Conservation (phyloP, 2,113 vertebrate species). For the Gasterosteus nipponicus region DNA sequence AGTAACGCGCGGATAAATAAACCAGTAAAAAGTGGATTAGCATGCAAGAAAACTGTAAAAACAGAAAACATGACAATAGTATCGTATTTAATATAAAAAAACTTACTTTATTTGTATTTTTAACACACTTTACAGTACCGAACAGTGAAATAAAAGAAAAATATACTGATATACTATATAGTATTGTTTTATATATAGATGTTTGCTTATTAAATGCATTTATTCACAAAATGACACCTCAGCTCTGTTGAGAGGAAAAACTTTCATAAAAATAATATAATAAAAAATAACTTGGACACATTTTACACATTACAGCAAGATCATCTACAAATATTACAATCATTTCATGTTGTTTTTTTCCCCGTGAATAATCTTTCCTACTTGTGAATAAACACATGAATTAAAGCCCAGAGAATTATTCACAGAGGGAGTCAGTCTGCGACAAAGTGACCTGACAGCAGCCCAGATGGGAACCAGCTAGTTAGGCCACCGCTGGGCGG, state of each 20-base stretch:
- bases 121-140: slow-evolving; percentile 88
- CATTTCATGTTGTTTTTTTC: slow-evolving; percentile 79
- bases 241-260: slow-evolving; percentile 83
- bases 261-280: slow-evolving; percentile 89
- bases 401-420: slow-evolving; percentile 82
- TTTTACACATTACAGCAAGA: slow-evolving; percentile 86
- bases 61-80: slow-evolving; percentile 26
- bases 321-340: slow-evolving; percentile 89
- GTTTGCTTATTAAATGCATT: slow-evolving; percentile 88
- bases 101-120: slow-evolving; percentile 87
- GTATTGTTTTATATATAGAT: slow-evolving; percentile 83
- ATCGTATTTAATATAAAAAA: slow-evolving; percentile 81
- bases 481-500: slow-evolving; percentile 61
- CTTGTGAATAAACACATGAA: slow-evolving; percentile 81
- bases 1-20: slow-evolving; percentile 4
- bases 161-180: slow-evolving; percentile 85
- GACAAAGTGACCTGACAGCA: slow-evolving; percentile 67
- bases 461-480: slow-evolving; percentile 60
- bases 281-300: slow-evolving; percentile 88
- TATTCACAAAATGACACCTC: slow-evolving; percentile 88
- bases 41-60: neutral
- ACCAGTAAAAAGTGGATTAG: neutral
- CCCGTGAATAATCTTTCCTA: slow-evolving; percentile 75
- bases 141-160: slow-evolving; percentile 88
- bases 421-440: slow-evolving; percentile 76